A percentile compares a stretch with the other conserved stretches of the same genome.
Conservation (phyloP, 1,140 invertebrate species). For the Mamestra configurata region DNA sequence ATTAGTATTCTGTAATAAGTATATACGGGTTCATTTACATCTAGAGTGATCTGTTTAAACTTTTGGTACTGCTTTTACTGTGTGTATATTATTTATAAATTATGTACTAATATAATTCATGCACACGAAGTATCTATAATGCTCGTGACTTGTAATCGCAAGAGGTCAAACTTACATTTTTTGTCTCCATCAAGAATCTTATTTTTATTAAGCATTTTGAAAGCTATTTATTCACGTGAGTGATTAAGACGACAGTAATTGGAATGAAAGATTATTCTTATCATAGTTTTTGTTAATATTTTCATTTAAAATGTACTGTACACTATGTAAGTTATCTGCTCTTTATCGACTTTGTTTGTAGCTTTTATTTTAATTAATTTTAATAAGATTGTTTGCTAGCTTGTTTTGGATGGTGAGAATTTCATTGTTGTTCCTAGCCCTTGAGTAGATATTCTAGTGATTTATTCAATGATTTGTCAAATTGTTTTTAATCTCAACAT, state of each 20-base stretch:
- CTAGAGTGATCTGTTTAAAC: conserved; percentile 17
- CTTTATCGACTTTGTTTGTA: background rate
- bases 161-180: conserved; percentile 30
- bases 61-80: background rate
- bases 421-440: conserved; percentile 1
- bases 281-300: background rate
- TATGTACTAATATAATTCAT: background rate
- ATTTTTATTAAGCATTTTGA: conserved; percentile 41
- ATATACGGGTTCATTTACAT: conserved; percentile 40
- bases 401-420: conserved; percentile 2
- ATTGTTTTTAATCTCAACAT: background rate
- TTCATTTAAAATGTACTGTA: background rate
- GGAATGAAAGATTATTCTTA: background rate
- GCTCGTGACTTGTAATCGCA: conserved; percentile 27
- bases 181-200: conserved; percentile 30
- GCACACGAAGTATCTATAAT: background rate
- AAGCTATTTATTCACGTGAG: conserved; percentile 15
- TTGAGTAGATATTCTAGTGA: background rate
- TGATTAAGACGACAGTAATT: background rate
- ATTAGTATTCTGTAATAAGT: conserved; percentile 23
- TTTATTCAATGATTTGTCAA: background rate
- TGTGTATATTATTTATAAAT: background rate
- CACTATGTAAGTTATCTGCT: background rate
- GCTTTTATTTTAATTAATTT: background rate
- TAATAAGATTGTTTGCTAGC: background rate